Evolutionary conservation across 23 tunicate species (phyloP).

Genomic region (Trididemnum miniatum): DNA sequence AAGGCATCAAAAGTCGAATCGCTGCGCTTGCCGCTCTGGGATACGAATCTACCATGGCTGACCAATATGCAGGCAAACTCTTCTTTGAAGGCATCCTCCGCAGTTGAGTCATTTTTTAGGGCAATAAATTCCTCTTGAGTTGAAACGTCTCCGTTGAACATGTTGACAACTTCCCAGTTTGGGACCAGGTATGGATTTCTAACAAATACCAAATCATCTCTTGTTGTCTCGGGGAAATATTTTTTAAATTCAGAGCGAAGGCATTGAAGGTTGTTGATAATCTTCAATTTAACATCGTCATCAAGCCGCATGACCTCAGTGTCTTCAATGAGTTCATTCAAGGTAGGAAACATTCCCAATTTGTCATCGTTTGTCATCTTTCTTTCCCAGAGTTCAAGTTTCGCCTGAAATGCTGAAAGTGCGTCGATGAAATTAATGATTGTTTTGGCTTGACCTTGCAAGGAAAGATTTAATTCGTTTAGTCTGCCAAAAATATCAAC

Average conservation of each 20-base stretch:
- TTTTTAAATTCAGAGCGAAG: constrained; percentile 23
- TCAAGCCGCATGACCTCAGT: constrained; percentile 22
- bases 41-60: too few species aligned
- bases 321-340: constrained; percentile 27
- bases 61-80: constrained; percentile 32
- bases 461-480: constrained; percentile 27
- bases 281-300: constrained; percentile 18
- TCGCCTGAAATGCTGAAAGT: constrained; percentile 36
- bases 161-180: constrained; percentile 26
- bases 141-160: constrained; percentile 23
- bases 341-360: constrained; percentile 31
- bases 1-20: constrained; percentile 35
- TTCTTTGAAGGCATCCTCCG: constrained; percentile 41
- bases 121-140: constrained; percentile 34
- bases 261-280: constrained; percentile 20
- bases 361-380: constrained; percentile 30
- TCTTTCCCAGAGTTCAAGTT: constrained; percentile 36
- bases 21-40: constrained; percentile 38
- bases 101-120: constrained; percentile 41
- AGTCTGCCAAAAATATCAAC: constrained; percentile 42
- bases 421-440: constrained; percentile 29
- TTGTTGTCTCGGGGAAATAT: constrained; percentile 26
- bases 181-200: constrained; percentile 30
- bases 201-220: constrained; percentile 38
- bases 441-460: constrained; percentile 40